A percentile compares a stretch with the other conserved stretches of the same genome.
Evolutionary conservation across 2,888 invertebrate genomes (phyloP).

Genomic region (Leucoma salicis): DNA sequence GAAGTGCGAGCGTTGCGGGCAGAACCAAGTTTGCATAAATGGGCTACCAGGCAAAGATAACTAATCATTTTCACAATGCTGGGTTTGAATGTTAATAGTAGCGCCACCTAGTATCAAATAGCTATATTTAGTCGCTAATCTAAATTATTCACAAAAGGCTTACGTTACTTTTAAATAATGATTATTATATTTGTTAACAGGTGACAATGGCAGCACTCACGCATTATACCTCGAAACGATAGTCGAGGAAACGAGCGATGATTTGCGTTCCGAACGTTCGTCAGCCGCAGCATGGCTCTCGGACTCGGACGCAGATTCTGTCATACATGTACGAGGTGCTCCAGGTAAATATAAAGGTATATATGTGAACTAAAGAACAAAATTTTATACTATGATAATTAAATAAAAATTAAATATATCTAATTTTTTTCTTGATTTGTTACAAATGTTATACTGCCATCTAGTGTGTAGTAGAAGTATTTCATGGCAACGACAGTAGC

Average conservation of each 20-base stretch:
- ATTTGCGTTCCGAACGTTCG: slow-evolving; percentile 88
- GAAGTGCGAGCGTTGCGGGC: too few relatives aligned
- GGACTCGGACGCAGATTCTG: slow-evolving; percentile 92
- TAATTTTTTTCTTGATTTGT: too few relatives aligned
- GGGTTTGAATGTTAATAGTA: not conserved
- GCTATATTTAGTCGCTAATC: too few relatives aligned
- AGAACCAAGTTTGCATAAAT: too few relatives aligned
- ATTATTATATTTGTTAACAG: slow-evolving; percentile 52
- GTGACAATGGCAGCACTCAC: slow-evolving; percentile 78
- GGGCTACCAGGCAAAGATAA: too few relatives aligned
- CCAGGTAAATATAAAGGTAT: slow-evolving; percentile 47
- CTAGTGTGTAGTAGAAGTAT: slow-evolving; percentile 46
- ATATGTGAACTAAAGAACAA: not conserved
- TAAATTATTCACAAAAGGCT: too few relatives aligned
- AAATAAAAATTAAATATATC: too few relatives aligned
- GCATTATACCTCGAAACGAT: slow-evolving; percentile 92
- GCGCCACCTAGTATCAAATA: slow-evolving; percentile 46
- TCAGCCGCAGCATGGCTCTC: slow-evolving; percentile 84
- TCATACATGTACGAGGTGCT: slow-evolving; percentile 85
- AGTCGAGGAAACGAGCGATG: slow-evolving; percentile 94
- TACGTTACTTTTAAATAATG: too few relatives aligned
- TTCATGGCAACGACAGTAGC: slow-evolving; percentile 1
- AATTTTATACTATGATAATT: not conserved
- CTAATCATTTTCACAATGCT: too few relatives aligned
- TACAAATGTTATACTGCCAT: slow-evolving; percentile 38